Conservation (phyloP, 2,888 invertebrate genomes). For the Lomographa bimaculata region DNA sequence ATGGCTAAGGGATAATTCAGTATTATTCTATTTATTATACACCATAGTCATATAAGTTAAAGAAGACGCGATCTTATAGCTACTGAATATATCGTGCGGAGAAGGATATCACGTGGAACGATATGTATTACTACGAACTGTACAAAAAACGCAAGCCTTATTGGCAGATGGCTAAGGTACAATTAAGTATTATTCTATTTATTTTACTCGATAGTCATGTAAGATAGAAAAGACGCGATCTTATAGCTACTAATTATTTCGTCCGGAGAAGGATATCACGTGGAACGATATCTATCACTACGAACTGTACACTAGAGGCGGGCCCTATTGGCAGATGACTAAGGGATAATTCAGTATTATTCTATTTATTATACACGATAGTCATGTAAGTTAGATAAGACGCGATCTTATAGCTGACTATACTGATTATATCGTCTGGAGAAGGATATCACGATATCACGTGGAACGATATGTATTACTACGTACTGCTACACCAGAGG, state of each 20-base stretch:
- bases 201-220: conserved; percentile 88
- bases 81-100: conserved; percentile 90
- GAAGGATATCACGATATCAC: conserved; percentile 91
- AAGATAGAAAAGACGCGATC: conserved; percentile 96
- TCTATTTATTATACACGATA: too few species aligned
- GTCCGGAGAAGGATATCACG: conserved; percentile 90
- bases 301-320: conserved; percentile 96
- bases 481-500: conserved; percentile 96
- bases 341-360: too few species aligned
- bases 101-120: conserved; percentile 96
- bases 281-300: conserved; percentile 96
- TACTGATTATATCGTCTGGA: conserved; percentile 89
- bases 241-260: conserved; percentile 93
- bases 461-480: conserved; percentile 96
- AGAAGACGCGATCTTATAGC: conserved; percentile 97
- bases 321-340: conserved; percentile 98
- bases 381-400: conserved; percentile 95
- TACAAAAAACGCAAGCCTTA: conserved; percentile 99
- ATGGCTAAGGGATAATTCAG: conserved; percentile 91
- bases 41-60: conserved; percentile 89
- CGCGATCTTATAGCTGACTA: conserved; percentile 95
- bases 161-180: conserved; percentile 97
- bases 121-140: conserved; percentile 92
- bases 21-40: too few species aligned
- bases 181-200: too few species aligned